phyloP scores from a whole-genome alignment of 2,888 invertebrate genomes.

The Xestobium rufovillosum region DNA sequence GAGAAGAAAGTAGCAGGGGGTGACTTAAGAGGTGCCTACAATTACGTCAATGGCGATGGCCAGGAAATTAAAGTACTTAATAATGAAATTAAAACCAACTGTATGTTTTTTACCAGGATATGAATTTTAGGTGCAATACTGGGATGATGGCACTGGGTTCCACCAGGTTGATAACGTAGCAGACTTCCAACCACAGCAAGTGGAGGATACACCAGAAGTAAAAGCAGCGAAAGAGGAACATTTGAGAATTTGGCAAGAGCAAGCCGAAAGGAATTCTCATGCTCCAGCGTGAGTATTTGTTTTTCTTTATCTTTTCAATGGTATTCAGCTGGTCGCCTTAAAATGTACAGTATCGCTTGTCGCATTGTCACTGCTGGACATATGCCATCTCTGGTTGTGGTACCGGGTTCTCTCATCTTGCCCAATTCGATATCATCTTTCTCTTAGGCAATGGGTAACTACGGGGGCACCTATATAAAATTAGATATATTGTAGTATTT shows the following conservation, averaged over 20 bases:
- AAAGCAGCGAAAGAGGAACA: conserved; percentile 61
- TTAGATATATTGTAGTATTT: too few species aligned
- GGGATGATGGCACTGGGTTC: conserved; percentile 69
- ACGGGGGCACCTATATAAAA: too few species aligned
- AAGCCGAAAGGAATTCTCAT: conserved; percentile 47
- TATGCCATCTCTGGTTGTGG: too few species aligned
- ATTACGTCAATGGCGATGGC: conserved; percentile 55
- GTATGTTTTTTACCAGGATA: conserved; percentile 2
- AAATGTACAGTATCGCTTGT: too few species aligned
- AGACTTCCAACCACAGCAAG: conserved; percentile 53
- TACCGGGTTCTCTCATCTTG: too few species aligned
- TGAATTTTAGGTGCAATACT: conserved; percentile 55
- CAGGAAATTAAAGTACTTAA: conserved; percentile 56
- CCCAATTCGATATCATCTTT: too few species aligned
- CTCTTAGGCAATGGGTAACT: too few species aligned
- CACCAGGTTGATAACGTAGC: conserved; percentile 70
- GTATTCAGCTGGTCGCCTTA: conserved; percentile 4
- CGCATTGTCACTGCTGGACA: too few species aligned
- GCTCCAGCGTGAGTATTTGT: conserved; percentile 34
- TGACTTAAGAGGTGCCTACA: conserved; percentile 63
- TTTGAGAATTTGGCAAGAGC: conserved; percentile 59
- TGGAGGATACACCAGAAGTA: conserved; percentile 63
- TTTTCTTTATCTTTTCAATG: conserved; percentile 4
- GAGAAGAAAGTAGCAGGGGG: conserved; percentile 65
- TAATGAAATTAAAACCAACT: conserved; percentile 5